Evolutionary conservation across 1,140 invertebrate species (phyloP), one percentile per base, ranked within the genome.

Genomic region (Drosophila repleta): DNA sequence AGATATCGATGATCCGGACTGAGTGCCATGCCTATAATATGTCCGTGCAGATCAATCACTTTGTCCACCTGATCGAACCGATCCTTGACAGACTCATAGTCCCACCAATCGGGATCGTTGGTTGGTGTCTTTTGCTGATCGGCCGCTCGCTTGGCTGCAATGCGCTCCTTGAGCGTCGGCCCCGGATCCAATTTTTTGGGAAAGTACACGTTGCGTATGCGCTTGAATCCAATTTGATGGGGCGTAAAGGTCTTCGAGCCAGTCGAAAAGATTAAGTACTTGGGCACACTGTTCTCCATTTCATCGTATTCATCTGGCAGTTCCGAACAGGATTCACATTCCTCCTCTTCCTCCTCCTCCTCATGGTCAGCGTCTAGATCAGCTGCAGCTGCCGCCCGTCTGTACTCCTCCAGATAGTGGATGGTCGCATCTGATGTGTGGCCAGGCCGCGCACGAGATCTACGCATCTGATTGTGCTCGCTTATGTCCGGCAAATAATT

Each of bases 1-100:
- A 98, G 91, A 91, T 96, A 97, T 78, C 96, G 87, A 74, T 97
- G 96, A 93, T 97, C 97, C 0, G 96, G 97, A 61, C 96, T 97
- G 8, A 98, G 92, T 5, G 95, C 94, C 96, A 98, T 97, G 76
- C 97, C 97, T 77, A 98, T 97, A 58, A 98, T 97, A 87, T 97
- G 96, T 0, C 97, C 97, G 91, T 97, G 95, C 24, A 98, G 92
- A 92, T 98, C 96, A 67, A 98, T 96, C 1, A 97, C 89, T 91
- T 96, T 95, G 92, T 98, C 97, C 11, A 96, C 93, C 81, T 94
- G 94, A 91, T 97, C 96, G 84, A 96, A 97, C 77, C 94, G 94
- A 79, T 96, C 94, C 11, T 94, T 94, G 2, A 96, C 95, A 2
- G 94, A 92, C 58, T 95, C 93, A 74, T 94, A 95, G 92, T 96